These are phyloP conservation scores for Eurypyga helias DNA, from an alignment of 2,113 vertebrate species.

Conservation along the genomic window DNA sequence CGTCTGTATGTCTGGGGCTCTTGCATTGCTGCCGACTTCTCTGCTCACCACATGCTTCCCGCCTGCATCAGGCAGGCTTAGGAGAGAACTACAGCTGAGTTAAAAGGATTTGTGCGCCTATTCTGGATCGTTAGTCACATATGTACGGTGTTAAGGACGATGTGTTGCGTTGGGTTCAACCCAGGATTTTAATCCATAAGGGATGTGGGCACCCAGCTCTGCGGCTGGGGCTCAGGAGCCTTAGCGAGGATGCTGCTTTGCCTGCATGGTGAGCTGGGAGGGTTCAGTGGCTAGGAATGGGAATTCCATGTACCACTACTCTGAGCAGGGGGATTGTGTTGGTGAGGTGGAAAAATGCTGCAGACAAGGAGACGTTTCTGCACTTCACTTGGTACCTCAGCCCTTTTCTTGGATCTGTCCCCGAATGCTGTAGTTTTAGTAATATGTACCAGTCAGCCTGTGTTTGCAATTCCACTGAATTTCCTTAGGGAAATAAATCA, in stretches of 20 bases:
- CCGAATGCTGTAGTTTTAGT: not conserved
- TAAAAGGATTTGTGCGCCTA: not conserved
- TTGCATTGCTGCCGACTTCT: not conserved
- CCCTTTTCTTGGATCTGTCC: not conserved
- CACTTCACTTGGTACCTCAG: not conserved
- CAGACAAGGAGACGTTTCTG: not conserved
- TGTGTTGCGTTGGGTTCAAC: rapidly evolving
- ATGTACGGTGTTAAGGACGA: not conserved
- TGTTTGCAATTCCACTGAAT: not conserved
- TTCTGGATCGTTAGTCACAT: not conserved
- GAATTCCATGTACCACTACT: not conserved
- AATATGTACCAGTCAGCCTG: not conserved
- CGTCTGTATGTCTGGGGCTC: rapidly evolving
- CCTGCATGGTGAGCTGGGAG: not conserved
- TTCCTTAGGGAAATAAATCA: slow-evolving; percentile 24
- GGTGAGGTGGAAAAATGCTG: not conserved
- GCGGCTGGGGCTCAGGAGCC: not conserved
- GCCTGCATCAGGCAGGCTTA: not conserved
- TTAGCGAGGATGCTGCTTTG: not conserved
- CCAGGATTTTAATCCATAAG: not conserved
- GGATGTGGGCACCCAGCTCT: not conserved
- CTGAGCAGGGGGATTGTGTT: not conserved
- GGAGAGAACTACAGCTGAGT: not conserved
- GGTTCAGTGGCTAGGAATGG: not conserved
- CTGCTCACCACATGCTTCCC: rapidly evolving